Evolutionary conservation across 2,888 invertebrate species (phyloP), one percentile per base, ranked within the genome.

Genomic region (Nymphalis urticae): DNA sequence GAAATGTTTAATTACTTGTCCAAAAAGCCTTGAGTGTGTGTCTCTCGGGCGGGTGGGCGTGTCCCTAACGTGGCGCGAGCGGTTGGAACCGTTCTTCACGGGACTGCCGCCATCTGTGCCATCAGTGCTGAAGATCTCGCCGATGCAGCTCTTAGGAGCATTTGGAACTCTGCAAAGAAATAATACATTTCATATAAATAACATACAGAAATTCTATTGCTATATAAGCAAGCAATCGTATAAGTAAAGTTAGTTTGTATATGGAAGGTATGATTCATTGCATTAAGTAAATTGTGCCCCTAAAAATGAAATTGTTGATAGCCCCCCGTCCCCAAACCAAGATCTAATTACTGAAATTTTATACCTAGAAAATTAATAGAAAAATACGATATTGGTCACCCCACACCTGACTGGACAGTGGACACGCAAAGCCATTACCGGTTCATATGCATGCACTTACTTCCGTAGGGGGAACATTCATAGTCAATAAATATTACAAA

Each of bases 11-110:
- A 42, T 67, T 70, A 87, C 87, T 85, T 90, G 90, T 79, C 94
- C 95, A 79, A 94, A 94, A 75, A 94, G 93, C 71, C 94, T 87
- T 78, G 94, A 93, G 90, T 94, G 93, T 21, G 94, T 94, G 87
- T 94, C 94, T 75, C 94, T 92, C 69, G 94, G 94, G 73, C 94
- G 93, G 64, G 94, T 91, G 2, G 92, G 93, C 42, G 94, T 94
- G 85, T 94, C 94, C 76, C 94, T 93, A 72, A 93, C 88, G 73
- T 89, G 88, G 73, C 92, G 90, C 10, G 87, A 84, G 51, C 87
- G 83, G 32, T 82, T 60, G 6, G 79, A 83, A 80, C 90, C 89
- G 76, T 90, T 91, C 84, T 86, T 88, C 77, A 88, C 76, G 8
- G 88, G 88, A 77, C 87, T 86, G 75, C 87, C 83, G 72, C 86